Conservation (phyloP, 2,797 vertebrate genomes). For the Melanotaenia nigrans region DNA sequence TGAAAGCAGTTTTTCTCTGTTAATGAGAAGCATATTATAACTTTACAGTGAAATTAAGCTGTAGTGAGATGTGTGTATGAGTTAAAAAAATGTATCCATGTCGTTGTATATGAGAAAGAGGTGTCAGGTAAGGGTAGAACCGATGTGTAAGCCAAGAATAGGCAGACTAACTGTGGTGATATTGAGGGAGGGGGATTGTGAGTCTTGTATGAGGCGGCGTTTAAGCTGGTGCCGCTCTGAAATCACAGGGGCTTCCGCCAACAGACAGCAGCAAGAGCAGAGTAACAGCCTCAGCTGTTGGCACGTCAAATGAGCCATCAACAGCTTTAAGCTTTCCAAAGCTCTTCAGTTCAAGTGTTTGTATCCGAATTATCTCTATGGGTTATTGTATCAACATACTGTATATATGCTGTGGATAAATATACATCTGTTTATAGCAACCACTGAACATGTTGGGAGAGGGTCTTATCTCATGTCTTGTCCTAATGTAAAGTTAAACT, state of each 20-base stretch:
- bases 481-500: conserved; percentile 46
- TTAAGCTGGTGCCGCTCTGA: conserved; percentile 78
- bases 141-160: conserved; percentile 68
- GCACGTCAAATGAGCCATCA: conserved; percentile 82
- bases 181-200: conserved; percentile 47
- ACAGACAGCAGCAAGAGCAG: conserved; percentile 65
- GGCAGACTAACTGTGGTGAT: conserved; percentile 57
- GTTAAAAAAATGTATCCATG: conserved; percentile 41
- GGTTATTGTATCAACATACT: conserved; percentile 57
- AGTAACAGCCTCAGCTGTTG: conserved; percentile 79
- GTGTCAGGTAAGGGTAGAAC: conserved; percentile 39
- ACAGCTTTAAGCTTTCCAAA: conserved; percentile 77
- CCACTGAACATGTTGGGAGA: conserved; percentile 34
- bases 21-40: conserved; percentile 33
- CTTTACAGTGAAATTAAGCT: conserved; percentile 31
- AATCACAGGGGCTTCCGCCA: conserved; percentile 75
- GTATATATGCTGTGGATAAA: conserved; percentile 32
- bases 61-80: conserved; percentile 27
- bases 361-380: conserved; percentile 58
- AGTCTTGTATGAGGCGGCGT: conserved; percentile 61
- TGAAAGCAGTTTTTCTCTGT: conserved; percentile 41
- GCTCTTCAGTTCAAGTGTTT: conserved; percentile 61
- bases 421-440: neutral
- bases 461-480: conserved; percentile 49
- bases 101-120: conserved; percentile 35